These are phyloP conservation scores for Acanthosoma haemorrhoidale DNA, from an alignment of 2,888 invertebrate genomes.

Conservation along the genomic window DNA sequence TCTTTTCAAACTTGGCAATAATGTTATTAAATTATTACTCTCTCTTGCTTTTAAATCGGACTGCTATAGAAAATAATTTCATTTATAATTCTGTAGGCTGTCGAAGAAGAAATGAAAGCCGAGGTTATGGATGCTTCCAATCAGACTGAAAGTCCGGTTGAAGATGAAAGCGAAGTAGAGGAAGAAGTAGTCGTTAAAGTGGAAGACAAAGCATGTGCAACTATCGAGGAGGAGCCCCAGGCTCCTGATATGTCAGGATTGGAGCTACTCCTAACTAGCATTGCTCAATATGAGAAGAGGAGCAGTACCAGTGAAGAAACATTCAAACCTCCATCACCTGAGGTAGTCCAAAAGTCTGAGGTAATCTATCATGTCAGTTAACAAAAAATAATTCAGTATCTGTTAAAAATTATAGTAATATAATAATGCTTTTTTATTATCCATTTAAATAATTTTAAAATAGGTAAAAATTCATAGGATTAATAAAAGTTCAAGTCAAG, in stretches of 20 bases:
- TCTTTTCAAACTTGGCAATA: no score
- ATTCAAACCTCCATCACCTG: background rate
- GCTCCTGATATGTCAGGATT: slow-evolving; percentile 68
- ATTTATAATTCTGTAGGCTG: background rate
- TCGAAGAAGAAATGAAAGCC: slow-evolving; percentile 20
- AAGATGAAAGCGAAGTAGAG: slow-evolving; percentile 43
- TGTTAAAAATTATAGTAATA: no score
- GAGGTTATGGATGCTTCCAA: slow-evolving; percentile 29
- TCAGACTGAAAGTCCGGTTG: slow-evolving; percentile 22
- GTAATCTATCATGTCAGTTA: background rate
- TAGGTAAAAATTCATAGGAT: no score
- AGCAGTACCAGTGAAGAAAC: background rate
- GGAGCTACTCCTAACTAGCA: slow-evolving; percentile 77
- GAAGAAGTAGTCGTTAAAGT: slow-evolving; percentile 39
- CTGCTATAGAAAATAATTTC: background rate
- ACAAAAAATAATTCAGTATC: no score
- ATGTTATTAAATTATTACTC: no score
- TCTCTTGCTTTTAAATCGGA: background rate
- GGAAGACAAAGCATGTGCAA: background rate
- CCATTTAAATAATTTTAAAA: no score
- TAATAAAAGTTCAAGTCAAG: no score
- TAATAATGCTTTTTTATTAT: no score
- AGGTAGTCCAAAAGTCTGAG: background rate
- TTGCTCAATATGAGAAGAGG: slow-evolving; percentile 65
- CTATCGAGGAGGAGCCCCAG: slow-evolving; percentile 14